Conservation (phyloP, 1,140 invertebrate species). For the Phymastichus coffea region DNA sequence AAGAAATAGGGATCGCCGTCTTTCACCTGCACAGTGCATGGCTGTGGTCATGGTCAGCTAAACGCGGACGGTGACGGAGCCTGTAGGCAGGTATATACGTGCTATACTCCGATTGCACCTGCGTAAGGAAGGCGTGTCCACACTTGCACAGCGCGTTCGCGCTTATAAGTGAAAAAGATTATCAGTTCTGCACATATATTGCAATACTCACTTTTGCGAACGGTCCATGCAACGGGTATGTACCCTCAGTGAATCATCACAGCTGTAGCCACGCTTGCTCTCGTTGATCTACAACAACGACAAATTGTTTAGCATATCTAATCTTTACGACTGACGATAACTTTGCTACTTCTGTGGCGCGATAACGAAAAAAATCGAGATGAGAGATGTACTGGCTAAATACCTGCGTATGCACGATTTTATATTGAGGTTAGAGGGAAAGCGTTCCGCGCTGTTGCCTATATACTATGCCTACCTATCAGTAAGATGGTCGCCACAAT, state of each 20-base stretch:
- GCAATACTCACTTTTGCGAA: slow-evolving; percentile 41
- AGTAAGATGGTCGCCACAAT: too few relatives aligned
- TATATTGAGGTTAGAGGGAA: background rate
- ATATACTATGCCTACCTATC: too few relatives aligned
- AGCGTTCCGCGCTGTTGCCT: background rate
- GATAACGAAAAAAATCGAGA: background rate
- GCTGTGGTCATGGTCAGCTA: slow-evolving; percentile 40
- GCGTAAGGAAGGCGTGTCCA: slow-evolving; percentile 19
- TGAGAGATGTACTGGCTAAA: background rate
- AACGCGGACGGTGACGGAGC: slow-evolving; percentile 35
- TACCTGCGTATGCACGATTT: background rate
- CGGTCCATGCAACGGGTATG: slow-evolving; percentile 38
- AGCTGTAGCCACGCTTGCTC: too few relatives aligned
- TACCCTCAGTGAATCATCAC: slow-evolving; percentile 42
- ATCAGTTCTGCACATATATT: slow-evolving; percentile 5
- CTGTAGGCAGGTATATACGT: slow-evolving; percentile 36
- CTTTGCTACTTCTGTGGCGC: background rate
- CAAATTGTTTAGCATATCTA: background rate
- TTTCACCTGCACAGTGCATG: background rate
- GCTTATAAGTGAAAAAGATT: background rate
- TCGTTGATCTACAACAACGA: background rate
- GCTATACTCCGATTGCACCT: slow-evolving; percentile 35
- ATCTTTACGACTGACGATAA: background rate
- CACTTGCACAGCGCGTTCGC: background rate
- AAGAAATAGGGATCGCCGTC: background rate